Conservation (phyloP, 2,888 invertebrate species). For the Caenorhabditis japonica region DNA sequence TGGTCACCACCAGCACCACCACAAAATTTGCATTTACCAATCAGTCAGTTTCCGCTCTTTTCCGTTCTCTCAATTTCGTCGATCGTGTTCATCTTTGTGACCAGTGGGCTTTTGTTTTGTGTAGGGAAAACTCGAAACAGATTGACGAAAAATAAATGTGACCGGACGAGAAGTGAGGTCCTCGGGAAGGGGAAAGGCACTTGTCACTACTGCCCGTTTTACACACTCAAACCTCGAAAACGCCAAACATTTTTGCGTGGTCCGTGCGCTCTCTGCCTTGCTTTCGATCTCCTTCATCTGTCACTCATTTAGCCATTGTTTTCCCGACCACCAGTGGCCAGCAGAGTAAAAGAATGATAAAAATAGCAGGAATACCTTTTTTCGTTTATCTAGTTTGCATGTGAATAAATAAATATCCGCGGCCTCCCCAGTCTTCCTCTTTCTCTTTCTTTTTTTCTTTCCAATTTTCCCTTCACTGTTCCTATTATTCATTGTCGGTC, state of each 20-base stretch:
- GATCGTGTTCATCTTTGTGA: constrained; percentile 19
- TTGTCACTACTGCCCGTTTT: constrained; percentile 40
- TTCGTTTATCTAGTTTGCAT: neutral
- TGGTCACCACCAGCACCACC: too few species aligned
- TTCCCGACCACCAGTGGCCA: constrained; percentile 10
- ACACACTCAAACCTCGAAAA: constrained; percentile 51
- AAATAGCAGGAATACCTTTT: neutral
- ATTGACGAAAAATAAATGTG: constrained; percentile 51
- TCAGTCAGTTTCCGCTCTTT: constrained; percentile 9
- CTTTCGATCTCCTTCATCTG: constrained; percentile 29
- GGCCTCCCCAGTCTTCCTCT: neutral
- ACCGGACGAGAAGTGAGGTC: constrained; percentile 14
- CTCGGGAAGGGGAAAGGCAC: constrained; percentile 36
- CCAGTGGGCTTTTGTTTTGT: constrained; percentile 27
- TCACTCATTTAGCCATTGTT: constrained; percentile 44
- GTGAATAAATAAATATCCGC: constrained; percentile 1
- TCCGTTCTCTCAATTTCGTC: constrained; percentile 15
- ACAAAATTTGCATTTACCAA: constrained; percentile 41
- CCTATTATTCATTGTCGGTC: constrained; percentile 3
- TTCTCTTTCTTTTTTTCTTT: neutral
- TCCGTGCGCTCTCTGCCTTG: constrained; percentile 6
- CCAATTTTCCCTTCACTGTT: neutral
- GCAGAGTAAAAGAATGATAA: neutral
- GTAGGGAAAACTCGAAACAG: constrained; percentile 14
- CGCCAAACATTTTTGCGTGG: constrained; percentile 32